Evolutionary conservation across 2,888 invertebrate genomes (phyloP).

Genomic region (Cephus pulcher): DNA sequence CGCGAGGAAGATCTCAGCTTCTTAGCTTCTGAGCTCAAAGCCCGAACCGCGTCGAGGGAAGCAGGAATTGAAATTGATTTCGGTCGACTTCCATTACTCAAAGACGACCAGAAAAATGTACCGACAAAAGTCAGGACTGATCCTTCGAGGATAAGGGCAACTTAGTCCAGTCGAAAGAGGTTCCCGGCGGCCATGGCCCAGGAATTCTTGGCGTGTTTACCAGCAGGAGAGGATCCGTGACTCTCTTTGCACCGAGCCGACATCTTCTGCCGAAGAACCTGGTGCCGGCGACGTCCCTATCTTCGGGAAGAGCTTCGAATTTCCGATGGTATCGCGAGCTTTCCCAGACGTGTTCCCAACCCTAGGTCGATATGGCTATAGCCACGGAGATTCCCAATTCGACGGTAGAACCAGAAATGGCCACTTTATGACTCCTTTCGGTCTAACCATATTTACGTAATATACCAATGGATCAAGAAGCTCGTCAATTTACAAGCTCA

Average conservation of each 20-base stretch:
- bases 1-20: neutral
- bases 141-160: constrained; percentile 50
- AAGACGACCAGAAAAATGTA: constrained; percentile 49
- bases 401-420: neutral
- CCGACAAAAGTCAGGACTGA: constrained; percentile 57
- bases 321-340: constrained; percentile 24
- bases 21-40: neutral
- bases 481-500: too few species aligned
- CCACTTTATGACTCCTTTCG: neutral
- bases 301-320: constrained; percentile 15
- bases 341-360: constrained; percentile 6
- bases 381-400: neutral
- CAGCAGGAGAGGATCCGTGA: constrained; percentile 46
- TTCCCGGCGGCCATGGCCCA: constrained; percentile 40
- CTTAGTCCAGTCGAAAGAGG: constrained; percentile 32
- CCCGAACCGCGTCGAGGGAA: constrained; percentile 32
- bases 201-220: constrained; percentile 56
- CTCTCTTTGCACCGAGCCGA: constrained; percentile 35
- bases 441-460: neutral
- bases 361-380: neutral
- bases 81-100: constrained; percentile 59
- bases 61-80: constrained; percentile 58
- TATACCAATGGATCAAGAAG: neutral
- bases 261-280: constrained; percentile 17
- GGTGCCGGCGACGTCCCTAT: constrained; percentile 26